Base-by-base conservation (phyloP, 2,888 invertebrate species). In the Entomobrya multifasciata region DNA sequence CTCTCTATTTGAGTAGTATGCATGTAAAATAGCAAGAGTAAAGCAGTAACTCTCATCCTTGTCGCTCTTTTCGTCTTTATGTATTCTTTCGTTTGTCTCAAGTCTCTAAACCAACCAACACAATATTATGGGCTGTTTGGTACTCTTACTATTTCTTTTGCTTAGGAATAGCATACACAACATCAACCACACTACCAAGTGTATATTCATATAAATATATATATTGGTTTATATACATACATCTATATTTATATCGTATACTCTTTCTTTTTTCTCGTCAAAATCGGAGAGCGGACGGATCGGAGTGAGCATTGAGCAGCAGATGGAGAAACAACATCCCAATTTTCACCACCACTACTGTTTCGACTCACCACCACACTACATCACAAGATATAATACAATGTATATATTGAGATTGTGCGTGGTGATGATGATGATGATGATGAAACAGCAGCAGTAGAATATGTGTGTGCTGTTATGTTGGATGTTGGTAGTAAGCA, bases 291-390 rank as follows among this genome's bases (percentile, higher is more conserved):
- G 52, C 27, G 62, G 79, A 79, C 79, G 86, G 86, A 27, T 76
- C n/a, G n/a, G 27, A 57, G 60, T 44, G n/a, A 47, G 27, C 25
- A 47, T 57, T 55, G 49, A 70, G 57, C 44, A 67, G 65, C 86
- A 86, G 86, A 65, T 81, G 86, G 80, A 86, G 86, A 86, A 86
- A 86, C 86, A 86, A 81, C 86, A 85, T 86, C 86, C 74, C 80
- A 86, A 86, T 86, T 86, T 86, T 81, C 80, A 81, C 86, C 86
- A 78, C 78, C 62, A 44, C 62, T 20, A 22, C 86, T 76, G 25
- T 25, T 49, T 52, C 72, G 22, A 72, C 72, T 49, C 72, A 72
- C 49, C 72, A 72, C 72, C 72, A 25, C 49, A 49, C 27, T 72
- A 72, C 72, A 49, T 72, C 72, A 72, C 27, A 72, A 52, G 27